These are phyloP conservation scores for Chionodraco myersi DNA, from an alignment of 2,113 vertebrate genomes.

Conservation along the genomic window DNA sequence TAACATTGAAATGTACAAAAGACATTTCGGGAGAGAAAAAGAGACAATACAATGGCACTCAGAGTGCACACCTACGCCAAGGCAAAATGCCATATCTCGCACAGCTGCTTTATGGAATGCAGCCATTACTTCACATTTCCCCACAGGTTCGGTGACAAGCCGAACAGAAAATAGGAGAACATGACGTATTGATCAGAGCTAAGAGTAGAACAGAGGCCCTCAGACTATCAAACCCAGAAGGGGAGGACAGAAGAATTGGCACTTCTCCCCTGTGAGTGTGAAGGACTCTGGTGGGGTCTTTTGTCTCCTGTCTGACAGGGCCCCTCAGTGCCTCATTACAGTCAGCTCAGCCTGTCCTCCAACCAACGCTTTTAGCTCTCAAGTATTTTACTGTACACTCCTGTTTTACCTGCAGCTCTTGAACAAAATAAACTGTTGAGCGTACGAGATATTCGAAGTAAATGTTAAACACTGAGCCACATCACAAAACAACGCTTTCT, in stretches of 20 bases:
- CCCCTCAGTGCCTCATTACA: slow-evolving; percentile 71
- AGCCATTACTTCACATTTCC: slow-evolving; percentile 63
- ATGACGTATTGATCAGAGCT: slow-evolving; percentile 76
- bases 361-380: slow-evolving; percentile 39
- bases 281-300: slow-evolving; percentile 66
- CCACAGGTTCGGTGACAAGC: slow-evolving; percentile 56
- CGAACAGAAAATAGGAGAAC: slow-evolving; percentile 63
- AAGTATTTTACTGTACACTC: slow-evolving; percentile 38
- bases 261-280: slow-evolving; percentile 57
- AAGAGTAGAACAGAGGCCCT: slow-evolving; percentile 69
- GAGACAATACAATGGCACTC: no score
- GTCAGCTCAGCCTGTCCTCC: slow-evolving; percentile 44
- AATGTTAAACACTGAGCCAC: slow-evolving; percentile 19
- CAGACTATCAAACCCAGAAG: slow-evolving; percentile 63
- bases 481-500: slow-evolving; percentile 24
- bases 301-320: slow-evolving; percentile 68
- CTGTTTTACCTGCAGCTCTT: slow-evolving; percentile 31
- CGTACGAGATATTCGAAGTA: slow-evolving; percentile 28
- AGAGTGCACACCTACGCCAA: no score
- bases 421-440: slow-evolving; percentile 31
- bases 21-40: not conserved
- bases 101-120: slow-evolving; percentile 59
- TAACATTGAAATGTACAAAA: not conserved
- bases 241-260: slow-evolving; percentile 68
- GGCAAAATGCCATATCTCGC: no score